Conservation (phyloP, 2,888 invertebrate genomes). For the Ametastegia equiseti region DNA sequence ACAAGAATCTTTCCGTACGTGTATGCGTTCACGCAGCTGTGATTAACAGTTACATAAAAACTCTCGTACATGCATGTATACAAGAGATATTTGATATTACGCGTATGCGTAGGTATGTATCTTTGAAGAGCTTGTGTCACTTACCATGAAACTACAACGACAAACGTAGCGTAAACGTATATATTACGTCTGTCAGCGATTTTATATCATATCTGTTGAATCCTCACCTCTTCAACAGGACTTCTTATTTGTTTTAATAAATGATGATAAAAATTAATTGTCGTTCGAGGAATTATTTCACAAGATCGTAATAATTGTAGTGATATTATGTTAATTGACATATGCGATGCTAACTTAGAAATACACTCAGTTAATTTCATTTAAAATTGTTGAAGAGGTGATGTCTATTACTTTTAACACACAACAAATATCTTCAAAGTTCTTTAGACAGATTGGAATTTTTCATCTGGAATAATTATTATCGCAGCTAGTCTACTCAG, state of each 20-base stretch:
- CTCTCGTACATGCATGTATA: too few relatives aligned
- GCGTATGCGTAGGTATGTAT: background rate
- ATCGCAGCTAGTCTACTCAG: background rate
- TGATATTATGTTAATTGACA: background rate
- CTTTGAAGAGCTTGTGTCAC: background rate
- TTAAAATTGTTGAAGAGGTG: background rate
- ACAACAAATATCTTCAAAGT: too few relatives aligned
- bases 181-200: background rate
- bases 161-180: background rate
- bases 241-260: background rate
- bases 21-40: background rate
- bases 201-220: background rate
- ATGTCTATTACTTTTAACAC: too few relatives aligned
- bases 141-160: slow-evolving; percentile 22
- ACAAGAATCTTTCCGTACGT: background rate
- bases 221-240: background rate
- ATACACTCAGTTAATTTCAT: background rate
- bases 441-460: too few relatives aligned
- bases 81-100: background rate
- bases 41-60: background rate
- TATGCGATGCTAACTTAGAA: slow-evolving; percentile 22
- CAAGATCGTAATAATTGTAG: background rate
- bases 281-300: background rate
- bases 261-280: background rate
- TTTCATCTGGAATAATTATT: too few relatives aligned